Conservation (phyloP, 2,888 invertebrate species). For the Notodonta dromedarius region DNA sequence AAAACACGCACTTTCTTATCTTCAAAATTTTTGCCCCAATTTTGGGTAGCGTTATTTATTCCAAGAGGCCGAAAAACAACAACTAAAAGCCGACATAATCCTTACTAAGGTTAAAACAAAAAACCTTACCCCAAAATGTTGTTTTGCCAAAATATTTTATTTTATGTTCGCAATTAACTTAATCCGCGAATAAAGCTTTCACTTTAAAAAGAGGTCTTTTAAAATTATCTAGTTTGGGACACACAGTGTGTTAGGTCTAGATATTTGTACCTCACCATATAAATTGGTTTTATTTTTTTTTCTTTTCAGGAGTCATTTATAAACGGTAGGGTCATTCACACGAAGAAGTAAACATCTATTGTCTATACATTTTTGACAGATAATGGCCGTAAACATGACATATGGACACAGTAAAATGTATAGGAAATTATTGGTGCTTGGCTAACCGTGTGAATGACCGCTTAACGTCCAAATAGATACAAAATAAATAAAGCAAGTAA, state of each 20-base stretch:
- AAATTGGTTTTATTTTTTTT: too few relatives aligned
- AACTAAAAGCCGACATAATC: conserved; percentile 43
- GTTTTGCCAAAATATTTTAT: conserved; percentile 41
- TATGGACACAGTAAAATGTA: too few relatives aligned
- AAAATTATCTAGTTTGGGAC: conserved; percentile 20
- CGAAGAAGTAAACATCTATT: too few relatives aligned
- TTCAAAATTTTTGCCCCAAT: conserved; percentile 16
- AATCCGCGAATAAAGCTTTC: conserved; percentile 43
- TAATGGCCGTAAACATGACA: too few relatives aligned
- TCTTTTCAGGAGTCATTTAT: too few relatives aligned
- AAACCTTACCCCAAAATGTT: conserved; percentile 27
- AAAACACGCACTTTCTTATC: not conserved
- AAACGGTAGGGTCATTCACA: too few relatives aligned
- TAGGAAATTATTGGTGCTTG: too few relatives aligned
- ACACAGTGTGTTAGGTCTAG: conserved; percentile 8
- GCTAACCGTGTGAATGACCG: too few relatives aligned
- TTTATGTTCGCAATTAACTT: conserved; percentile 45
- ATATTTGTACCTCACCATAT: not conserved
- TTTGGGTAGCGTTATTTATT: conserved; percentile 31
- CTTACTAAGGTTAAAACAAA: conserved; percentile 37
- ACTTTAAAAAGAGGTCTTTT: conserved; percentile 29
- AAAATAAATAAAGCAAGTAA: too few relatives aligned
- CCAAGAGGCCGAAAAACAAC: conserved; percentile 30
- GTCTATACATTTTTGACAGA: too few relatives aligned
- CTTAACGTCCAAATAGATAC: too few relatives aligned